These are phyloP conservation scores for Automeris io DNA, from an alignment of 2,888 invertebrate species.

Conservation along the genomic window DNA sequence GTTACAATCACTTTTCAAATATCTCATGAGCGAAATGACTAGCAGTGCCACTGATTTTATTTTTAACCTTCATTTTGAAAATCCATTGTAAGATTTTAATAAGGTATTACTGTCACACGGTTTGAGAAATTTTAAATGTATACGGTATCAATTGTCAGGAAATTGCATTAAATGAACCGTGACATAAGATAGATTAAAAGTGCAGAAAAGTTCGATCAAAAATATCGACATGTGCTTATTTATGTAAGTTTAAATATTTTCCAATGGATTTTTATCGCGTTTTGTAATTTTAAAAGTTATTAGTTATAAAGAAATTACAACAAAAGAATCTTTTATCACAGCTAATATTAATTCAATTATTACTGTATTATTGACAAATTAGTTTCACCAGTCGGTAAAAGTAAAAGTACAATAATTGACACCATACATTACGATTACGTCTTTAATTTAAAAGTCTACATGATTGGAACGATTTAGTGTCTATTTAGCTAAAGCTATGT, in stretches of 20 bases:
- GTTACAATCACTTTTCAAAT: not conserved
- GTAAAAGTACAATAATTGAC: no score
- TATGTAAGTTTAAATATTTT: no score
- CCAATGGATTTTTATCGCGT: not conserved
- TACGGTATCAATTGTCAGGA: slow-evolving; percentile 1
- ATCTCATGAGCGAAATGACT: not conserved
- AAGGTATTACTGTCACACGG: not conserved
- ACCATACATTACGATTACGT: no score
- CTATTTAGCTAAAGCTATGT: no score
- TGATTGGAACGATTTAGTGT: no score
- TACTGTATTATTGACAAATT: not conserved
- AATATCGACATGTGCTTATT: slow-evolving; percentile 1
- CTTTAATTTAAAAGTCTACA: no score
- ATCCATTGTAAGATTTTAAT: not conserved
- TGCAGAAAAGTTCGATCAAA: not conserved
- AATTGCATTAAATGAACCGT: slow-evolving; percentile 22
- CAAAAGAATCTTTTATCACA: no score
- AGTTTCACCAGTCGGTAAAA: no score
- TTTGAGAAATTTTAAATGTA: not conserved
- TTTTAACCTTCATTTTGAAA: no score
- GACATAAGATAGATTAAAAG: slow-evolving; percentile 18
- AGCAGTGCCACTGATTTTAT: no score
- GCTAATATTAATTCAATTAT: no score
- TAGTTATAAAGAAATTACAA: not conserved
- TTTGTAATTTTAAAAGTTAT: not conserved